Evolutionary conservation across 2,797 vertebrate species (phyloP), one percentile per base, ranked within the genome.

Genomic region (Pogonophryne albipinna): DNA sequence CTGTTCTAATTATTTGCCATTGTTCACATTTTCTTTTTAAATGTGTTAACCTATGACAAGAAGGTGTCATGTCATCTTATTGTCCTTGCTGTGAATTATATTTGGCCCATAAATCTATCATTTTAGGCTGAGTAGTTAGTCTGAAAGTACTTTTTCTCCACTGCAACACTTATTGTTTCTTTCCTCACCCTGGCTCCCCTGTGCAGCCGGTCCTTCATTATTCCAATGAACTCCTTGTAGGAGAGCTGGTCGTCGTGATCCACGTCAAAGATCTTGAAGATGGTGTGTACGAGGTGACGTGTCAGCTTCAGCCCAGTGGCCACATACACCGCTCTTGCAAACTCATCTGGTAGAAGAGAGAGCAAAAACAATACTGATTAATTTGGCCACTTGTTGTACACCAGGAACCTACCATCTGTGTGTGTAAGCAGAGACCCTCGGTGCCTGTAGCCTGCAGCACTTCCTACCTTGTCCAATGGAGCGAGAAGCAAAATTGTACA

Each of bases 251-350:
- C 98, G 38, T 99, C 98, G 78, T 97, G 97, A 92, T 99, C 98
- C 0, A 99, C 97, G 34, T 99, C 98, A 89, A 99, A 99, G 90
- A 99, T 99, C 94, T 99, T 99, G 92, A 99, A 99, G 86, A 99
- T 96, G 13, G 98, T 99, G 92, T 97, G 95, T 44, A 99, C 98
- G 76, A 99, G 94, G 92, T 99, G 98, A 20, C 96, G 94, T n/a
- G 98, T 98, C 88, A 99, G 95, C 86, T 98, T 98, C 80, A 99
- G 95, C 42, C 97, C 97, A 13, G 98, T 99, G 69, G 98, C 98
- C 90, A 99, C 98, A 50, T 98, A 99, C 62, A 98, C 98, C 0
- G 98, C 98, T 87, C 98, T 95, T 20, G 96, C 98, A 95, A 99
- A 99, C 93, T 99, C 98, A 94, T 99, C 98, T 99, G 83, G 50